Evolutionary conservation across 2,888 invertebrate species (phyloP).

Genomic region (Bruchidius siliquastri): DNA sequence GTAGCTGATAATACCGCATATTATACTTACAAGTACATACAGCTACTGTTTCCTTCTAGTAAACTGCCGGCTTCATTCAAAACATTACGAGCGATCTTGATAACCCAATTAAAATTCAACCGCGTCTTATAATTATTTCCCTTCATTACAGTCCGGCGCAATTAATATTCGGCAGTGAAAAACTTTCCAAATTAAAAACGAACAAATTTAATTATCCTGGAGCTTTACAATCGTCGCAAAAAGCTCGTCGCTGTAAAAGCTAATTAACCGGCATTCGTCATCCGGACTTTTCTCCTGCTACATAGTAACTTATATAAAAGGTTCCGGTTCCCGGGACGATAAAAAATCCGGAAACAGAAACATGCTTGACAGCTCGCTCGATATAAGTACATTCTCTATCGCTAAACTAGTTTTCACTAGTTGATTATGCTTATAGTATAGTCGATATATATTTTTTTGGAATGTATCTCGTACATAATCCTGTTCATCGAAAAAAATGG

Average conservation of each 20-base stretch:
- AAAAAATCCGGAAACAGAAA: constrained; percentile 28
- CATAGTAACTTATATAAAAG: constrained; percentile 41
- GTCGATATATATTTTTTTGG: too few species aligned
- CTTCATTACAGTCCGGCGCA: constrained; percentile 8
- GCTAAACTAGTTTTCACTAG: too few species aligned
- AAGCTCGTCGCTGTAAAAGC: constrained; percentile 26
- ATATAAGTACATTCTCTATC: too few species aligned
- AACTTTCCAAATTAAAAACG: constrained; percentile 27
- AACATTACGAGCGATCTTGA: neutral
- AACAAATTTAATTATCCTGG: constrained; percentile 32
- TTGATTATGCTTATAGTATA: too few species aligned
- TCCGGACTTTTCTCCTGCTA: constrained; percentile 25
- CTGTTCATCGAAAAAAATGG: too few species aligned
- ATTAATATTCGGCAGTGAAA: constrained; percentile 24
- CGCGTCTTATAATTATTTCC: constrained; percentile 7
- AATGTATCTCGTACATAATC: too few species aligned
- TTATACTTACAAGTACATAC: neutral
- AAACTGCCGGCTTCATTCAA: neutral
- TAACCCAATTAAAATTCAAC: neutral
- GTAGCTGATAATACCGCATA: too few species aligned
- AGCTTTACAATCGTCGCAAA: constrained; percentile 27
- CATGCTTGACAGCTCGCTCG: neutral
- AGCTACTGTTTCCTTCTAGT: neutral
- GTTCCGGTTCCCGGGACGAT: constrained; percentile 33
- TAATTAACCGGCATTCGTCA: constrained; percentile 40